phyloP scores from a whole-genome alignment of 53 echinoderm and acorn worm species.

The Paelopatides confundens region DNA sequence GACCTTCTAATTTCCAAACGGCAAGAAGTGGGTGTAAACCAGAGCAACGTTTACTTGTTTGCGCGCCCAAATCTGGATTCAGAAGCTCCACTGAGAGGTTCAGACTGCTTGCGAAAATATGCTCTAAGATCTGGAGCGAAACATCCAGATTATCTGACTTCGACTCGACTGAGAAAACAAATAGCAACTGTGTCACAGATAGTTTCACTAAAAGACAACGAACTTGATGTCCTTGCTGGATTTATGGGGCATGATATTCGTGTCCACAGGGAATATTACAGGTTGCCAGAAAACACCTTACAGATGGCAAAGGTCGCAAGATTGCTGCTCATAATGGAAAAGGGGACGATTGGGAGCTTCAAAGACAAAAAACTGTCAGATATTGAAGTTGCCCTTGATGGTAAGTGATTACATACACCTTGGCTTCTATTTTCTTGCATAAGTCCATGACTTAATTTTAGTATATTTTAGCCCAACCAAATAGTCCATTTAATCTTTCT shows the following conservation, averaged over 20 bases:
- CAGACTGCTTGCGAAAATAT: slow-evolving; percentile 48
- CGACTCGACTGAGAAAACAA: slow-evolving; percentile 3
- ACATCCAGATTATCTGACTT: not conserved
- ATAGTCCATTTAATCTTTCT: no score
- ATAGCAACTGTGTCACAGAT: slow-evolving; percentile 13
- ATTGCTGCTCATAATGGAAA: not conserved
- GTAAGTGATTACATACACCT: no score
- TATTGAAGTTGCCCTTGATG: slow-evolving; percentile 19
- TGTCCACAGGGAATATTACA: slow-evolving; percentile 1
- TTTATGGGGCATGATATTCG: slow-evolving; percentile 13
- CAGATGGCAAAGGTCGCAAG: slow-evolving; percentile 21
- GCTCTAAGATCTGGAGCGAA: not conserved
- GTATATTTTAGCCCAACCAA: no score
- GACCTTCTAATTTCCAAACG: slow-evolving; percentile 39
- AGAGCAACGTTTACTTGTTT: slow-evolving; percentile 61
- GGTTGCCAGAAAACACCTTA: slow-evolving; percentile 4
- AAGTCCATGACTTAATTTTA: no score
- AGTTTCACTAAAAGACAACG: not conserved
- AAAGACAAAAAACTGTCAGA: not conserved
- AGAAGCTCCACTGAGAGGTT: slow-evolving; percentile 58
- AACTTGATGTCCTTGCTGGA: not conserved
- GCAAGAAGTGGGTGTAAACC: slow-evolving; percentile 39
- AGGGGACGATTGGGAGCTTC: not conserved
- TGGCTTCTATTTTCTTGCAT: no score
- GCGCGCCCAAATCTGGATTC: not conserved